Conservation (phyloP, 1,140 invertebrate species). For the Hyposmocoma kahamanoa region DNA sequence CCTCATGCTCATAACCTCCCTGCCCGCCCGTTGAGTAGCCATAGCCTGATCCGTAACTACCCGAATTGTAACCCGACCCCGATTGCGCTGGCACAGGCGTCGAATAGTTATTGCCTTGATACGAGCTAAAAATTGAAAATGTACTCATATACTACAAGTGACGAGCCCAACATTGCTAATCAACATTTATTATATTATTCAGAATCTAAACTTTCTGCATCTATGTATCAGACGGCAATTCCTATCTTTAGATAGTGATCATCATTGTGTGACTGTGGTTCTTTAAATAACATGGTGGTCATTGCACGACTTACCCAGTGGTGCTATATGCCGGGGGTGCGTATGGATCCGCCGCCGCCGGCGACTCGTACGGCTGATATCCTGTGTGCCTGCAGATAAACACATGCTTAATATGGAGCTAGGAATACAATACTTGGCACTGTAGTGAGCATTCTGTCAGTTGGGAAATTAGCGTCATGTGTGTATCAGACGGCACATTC, state of each 20-base stretch:
- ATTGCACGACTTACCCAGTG: constrained; percentile 32
- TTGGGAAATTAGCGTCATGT: constrained; percentile 46
- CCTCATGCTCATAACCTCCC: constrained; percentile 52
- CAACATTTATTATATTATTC: too few relatives aligned
- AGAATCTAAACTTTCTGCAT: constrained; percentile 48
- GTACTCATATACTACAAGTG: too few relatives aligned
- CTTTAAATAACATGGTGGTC: not conserved
- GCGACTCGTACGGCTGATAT: constrained; percentile 58
- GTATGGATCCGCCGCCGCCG: constrained; percentile 46
- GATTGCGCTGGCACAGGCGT: constrained; percentile 38
- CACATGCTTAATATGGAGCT: not conserved
- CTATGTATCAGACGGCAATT: constrained; percentile 68
- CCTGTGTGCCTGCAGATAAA: constrained; percentile 46
- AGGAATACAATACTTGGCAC: not conserved
- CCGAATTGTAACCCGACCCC: constrained; percentile 40
- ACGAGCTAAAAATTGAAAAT: constrained; percentile 38
- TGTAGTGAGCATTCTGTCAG: constrained; percentile 9
- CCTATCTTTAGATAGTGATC: constrained; percentile 56
- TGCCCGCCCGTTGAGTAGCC: constrained; percentile 56
- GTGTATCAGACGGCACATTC: constrained; percentile 72
- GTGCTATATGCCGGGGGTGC: constrained; percentile 43
- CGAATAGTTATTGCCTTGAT: constrained; percentile 45
- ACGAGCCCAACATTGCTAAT: too few relatives aligned
- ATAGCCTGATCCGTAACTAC: constrained; percentile 47
- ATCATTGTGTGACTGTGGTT: constrained; percentile 25